A percentile compares a stretch with the other conserved stretches of the same genome.
Conservation (phyloP, 2,797 vertebrate genomes). For the Chaetophractus vellerosus region DNA sequence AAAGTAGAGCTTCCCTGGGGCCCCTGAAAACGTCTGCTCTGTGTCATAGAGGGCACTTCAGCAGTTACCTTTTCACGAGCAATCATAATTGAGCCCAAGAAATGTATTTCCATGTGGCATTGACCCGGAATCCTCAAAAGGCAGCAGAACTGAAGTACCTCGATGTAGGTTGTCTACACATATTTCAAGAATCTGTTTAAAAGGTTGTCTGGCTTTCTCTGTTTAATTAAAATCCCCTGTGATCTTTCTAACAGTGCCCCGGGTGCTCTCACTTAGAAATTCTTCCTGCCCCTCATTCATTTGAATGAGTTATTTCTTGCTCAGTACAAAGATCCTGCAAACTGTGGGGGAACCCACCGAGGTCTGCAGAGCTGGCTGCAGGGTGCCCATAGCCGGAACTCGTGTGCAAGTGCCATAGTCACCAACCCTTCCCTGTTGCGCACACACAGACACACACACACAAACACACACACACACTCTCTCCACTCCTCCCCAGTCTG, state of each 20-base stretch:
- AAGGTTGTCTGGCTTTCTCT: neutral
- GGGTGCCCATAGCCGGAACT: neutral
- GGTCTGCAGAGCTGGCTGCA: neutral
- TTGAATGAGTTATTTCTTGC: constrained; percentile 12
- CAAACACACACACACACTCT: neutral
- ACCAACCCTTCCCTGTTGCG: neutral
- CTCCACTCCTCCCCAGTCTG: neutral
- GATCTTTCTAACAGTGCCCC: neutral
- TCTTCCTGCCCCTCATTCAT: constrained; percentile 6
- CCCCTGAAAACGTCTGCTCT: neutral
- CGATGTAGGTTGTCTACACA: neutral
- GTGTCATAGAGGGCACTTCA: neutral
- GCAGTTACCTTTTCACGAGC: neutral
- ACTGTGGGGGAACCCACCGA: neutral
- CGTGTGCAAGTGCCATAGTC: neutral
- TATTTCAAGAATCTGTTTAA: neutral
- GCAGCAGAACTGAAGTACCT: neutral
- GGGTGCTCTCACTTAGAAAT: neutral
- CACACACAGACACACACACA: fast-evolving
- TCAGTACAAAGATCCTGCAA: neutral
- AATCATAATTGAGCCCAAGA: neutral
- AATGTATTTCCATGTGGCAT: neutral
- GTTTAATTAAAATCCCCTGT: neutral
- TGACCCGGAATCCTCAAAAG: neutral
- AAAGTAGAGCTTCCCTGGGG: neutral